phyloP scores from a whole-genome alignment of 2,888 invertebrate genomes.

The Lochmaea crataegi region DNA sequence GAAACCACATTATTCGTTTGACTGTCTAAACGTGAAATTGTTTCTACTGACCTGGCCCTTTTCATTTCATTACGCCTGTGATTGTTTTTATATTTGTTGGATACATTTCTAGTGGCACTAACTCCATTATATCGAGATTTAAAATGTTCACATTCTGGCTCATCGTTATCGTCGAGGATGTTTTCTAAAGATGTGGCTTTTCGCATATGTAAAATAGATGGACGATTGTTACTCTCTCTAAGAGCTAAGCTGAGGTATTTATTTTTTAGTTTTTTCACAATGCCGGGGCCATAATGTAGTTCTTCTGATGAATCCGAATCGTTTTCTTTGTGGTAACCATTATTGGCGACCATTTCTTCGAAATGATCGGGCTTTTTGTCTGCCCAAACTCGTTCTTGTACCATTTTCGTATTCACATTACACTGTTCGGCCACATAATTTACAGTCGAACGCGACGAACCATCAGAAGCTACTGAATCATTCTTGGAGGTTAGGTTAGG shows the following conservation, averaged over 20 bases:
- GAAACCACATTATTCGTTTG: constrained; percentile 46
- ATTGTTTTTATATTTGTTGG: constrained; percentile 66
- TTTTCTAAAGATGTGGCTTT: constrained; percentile 89
- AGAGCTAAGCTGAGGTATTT: constrained; percentile 88
- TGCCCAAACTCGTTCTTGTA: constrained; percentile 64
- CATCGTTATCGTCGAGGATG: constrained; percentile 81
- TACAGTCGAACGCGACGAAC: constrained; percentile 31
- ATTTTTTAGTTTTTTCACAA: constrained; percentile 87
- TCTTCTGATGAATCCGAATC: constrained; percentile 78
- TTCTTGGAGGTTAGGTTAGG: constrained; percentile 52
- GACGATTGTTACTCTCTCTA: constrained; percentile 73
- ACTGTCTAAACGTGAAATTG: constrained; percentile 76
- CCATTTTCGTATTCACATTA: constrained; percentile 64
- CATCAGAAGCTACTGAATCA: constrained; percentile 49
- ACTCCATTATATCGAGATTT: constrained; percentile 54
- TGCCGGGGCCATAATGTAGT: constrained; percentile 90
- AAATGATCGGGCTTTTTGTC: constrained; percentile 47
- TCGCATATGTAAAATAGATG: constrained; percentile 76
- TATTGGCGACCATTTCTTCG: constrained; percentile 49
- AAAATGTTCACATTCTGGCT: constrained; percentile 49
- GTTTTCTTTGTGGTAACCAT: constrained; percentile 59
- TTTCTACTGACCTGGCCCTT: constrained; percentile 88
- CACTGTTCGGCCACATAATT: constrained; percentile 39
- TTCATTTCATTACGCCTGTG: constrained; percentile 73
- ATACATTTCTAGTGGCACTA: constrained; percentile 50